Evolutionary conservation across 2,113 vertebrate species (phyloP), one percentile per base, ranked within the genome.

Genomic region (Anser brachyrhynchus): DNA sequence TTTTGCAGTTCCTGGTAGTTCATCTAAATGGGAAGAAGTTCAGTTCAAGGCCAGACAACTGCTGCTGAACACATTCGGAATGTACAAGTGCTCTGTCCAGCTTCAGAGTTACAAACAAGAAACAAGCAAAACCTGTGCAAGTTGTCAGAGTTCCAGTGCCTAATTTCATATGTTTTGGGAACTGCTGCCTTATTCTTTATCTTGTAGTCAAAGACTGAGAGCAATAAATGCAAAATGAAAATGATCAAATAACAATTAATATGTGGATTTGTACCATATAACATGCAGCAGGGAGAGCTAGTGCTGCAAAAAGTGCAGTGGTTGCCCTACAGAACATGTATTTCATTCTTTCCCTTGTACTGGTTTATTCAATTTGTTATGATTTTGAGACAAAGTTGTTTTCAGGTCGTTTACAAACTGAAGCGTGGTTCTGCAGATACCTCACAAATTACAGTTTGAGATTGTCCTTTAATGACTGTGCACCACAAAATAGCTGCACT

Each of bases 41-140:
- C 99, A 99, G 96, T 97, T 97, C 17, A 99, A 98, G 97, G 99
- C 98, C 21, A 98, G 98, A 26, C 98, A 99, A 39, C 95, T 99
- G 90, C 95, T 99, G 94, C 94, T 99, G 92, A 98, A 97, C 97
- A 99, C 99, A 0, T 99, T 99, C 43, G 98, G 99, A 51, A 97
- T 99, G 96, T 98, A 98, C 91, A 98, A 98, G 84, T 99, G 99
- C 95, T 99, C 99, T 10, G 97, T 99, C 70, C 99, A 99, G 97
- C 98, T 99, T 84, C 99, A 99, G 98, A 99, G 98, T 29, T 98
- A 98, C 97, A 97, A 98, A 93, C 98, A 97, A 86, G 98, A 98
- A 82, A 93, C 58, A 10, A 96, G 85, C 85, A 98, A 98, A 96
- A 97, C 92, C 69, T 99, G 99, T 3, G 89, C 97, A 10, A 97